These are phyloP conservation scores for Napeogenes inachia DNA, from an alignment of 2,888 invertebrate species.

Conservation along the genomic window DNA sequence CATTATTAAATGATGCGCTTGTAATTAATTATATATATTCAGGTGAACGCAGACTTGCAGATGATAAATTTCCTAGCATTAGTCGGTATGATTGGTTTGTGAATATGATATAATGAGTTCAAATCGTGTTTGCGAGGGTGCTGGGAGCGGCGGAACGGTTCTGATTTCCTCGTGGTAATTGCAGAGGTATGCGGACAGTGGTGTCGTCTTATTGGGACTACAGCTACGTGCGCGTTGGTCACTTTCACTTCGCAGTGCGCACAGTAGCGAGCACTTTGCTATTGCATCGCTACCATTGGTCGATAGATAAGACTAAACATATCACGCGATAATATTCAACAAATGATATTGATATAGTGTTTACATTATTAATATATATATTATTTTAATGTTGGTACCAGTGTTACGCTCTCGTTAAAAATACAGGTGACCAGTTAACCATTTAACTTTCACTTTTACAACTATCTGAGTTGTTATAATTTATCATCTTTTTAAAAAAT, in stretches of 20 bases:
- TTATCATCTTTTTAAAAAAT: too few relatives aligned
- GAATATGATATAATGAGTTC: conserved; percentile 11
- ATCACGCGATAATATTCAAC: conserved; percentile 24
- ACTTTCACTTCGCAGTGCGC: conserved; percentile 73
- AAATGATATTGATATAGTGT: conserved; percentile 19
- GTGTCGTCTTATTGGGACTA: conserved; percentile 75
- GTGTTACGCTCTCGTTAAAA: conserved; percentile 5
- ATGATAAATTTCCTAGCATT: too few relatives aligned
- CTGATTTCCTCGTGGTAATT: conserved; percentile 75
- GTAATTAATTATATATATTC: too few relatives aligned
- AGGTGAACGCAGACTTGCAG: too few relatives aligned
- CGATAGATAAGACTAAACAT: conserved; percentile 27
- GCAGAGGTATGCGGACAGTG: conserved; percentile 73
- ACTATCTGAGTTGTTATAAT: too few relatives aligned
- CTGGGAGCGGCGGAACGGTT: conserved; percentile 50
- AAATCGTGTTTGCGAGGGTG: conserved; percentile 29
- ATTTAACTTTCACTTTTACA: conserved; percentile 29
- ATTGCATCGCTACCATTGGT: conserved; percentile 24
- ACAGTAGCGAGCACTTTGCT: conserved; percentile 47
- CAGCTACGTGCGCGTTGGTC: conserved; percentile 69
- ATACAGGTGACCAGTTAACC: conserved; percentile 13
- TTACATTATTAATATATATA: conserved; percentile 15
- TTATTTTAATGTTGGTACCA: conserved; percentile 5
- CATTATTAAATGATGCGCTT: too few relatives aligned
- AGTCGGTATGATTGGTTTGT: too few relatives aligned